A percentile compares a stretch with the other conserved stretches of the same genome.
phyloP scores from a whole-genome alignment of 2,113 vertebrate species.

The Mormoops blainvillei region DNA sequence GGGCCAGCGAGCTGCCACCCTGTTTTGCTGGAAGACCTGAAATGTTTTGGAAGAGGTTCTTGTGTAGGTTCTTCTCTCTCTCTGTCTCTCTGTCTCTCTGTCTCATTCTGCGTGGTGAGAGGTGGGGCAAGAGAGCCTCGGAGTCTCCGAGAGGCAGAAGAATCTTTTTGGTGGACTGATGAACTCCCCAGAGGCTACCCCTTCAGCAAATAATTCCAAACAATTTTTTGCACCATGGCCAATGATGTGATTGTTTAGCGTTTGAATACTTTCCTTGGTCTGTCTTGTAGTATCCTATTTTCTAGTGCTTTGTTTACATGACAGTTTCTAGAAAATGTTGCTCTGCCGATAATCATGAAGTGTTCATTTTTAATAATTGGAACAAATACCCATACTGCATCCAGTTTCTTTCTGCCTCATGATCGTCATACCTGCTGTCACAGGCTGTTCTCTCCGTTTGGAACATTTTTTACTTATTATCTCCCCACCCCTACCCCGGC shows the following conservation, averaged over 20 bases:
- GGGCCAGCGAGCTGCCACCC: neutral
- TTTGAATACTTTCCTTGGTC: neutral
- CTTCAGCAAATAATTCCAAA: neutral
- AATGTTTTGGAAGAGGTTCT: constrained; percentile 40
- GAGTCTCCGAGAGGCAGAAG: neutral
- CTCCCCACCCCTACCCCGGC: neutral
- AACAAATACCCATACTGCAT: neutral
- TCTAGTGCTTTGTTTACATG: neutral
- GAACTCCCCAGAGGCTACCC: neutral
- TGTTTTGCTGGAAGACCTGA: constrained; percentile 64
- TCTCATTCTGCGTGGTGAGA: neutral
- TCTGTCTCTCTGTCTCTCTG: neutral
- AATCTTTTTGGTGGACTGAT: neutral
- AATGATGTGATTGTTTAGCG: neutral
- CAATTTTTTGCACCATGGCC: neutral
- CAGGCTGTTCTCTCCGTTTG: neutral
- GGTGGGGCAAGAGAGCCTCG: neutral
- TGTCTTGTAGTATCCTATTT: neutral
- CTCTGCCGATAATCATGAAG: neutral
- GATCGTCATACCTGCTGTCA: neutral
- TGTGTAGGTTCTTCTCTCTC: neutral
- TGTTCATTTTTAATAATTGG: neutral
- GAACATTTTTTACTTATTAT: neutral
- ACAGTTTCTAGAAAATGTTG: neutral
- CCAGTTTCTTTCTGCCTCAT: neutral